These are phyloP conservation scores for Charaxes varanes DNA, from an alignment of 1,140 invertebrate genomes.

Conservation along the genomic window DNA sequence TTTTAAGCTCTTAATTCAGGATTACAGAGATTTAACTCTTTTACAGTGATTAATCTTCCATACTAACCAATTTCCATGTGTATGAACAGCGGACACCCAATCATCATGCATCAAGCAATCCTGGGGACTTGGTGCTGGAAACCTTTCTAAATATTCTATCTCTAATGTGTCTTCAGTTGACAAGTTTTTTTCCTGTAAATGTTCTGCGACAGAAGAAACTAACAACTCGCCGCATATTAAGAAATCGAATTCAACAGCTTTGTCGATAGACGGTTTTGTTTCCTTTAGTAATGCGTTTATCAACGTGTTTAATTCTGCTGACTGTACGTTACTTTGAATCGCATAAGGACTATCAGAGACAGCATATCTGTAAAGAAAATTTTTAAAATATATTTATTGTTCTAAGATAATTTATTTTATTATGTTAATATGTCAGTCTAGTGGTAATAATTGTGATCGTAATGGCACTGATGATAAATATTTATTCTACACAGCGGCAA, in stretches of 20 bases:
- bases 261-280: conserved; percentile 63
- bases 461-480: too few relatives aligned
- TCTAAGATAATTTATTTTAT: too few relatives aligned
- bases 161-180: conserved; percentile 87
- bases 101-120: conserved; percentile 95
- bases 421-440: too few relatives aligned
- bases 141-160: conserved; percentile 92
- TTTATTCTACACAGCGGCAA: too few relatives aligned
- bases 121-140: conserved; percentile 91
- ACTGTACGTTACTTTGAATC: conserved; percentile 81
- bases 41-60: too few relatives aligned
- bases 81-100: conserved; percentile 92
- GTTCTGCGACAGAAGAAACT: conserved; percentile 79
- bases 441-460: too few relatives aligned
- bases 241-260: conserved; percentile 90
- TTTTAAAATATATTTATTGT: too few relatives aligned
- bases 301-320: conserved; percentile 84
- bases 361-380: conserved; percentile 83
- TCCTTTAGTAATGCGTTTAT: conserved; percentile 88
- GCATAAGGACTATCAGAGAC: conserved; percentile 89
- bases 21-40: too few relatives aligned
- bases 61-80: conserved; percentile 81
- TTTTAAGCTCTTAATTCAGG: too few relatives aligned
- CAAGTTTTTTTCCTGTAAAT: conserved; percentile 79
- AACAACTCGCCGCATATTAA: conserved; percentile 88